phyloP scores from a whole-genome alignment of 2,113 vertebrate species.

The Tretioscincus oriximinensis region DNA sequence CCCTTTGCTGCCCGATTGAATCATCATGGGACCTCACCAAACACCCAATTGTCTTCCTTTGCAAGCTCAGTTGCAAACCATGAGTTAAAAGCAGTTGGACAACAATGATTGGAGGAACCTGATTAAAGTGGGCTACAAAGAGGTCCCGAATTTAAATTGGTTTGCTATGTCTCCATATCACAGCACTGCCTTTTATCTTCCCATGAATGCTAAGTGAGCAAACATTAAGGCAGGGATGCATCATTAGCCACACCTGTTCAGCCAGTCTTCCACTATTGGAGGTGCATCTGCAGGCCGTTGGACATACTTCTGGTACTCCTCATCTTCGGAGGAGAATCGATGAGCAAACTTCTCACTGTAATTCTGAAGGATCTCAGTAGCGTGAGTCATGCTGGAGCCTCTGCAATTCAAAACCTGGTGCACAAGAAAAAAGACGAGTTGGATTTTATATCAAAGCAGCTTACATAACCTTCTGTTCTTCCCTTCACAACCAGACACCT shows the following conservation, averaged over 20 bases:
- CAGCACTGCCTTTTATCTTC: background rate
- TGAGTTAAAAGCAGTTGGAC: background rate
- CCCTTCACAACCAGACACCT: too few relatives aligned
- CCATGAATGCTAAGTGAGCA: background rate
- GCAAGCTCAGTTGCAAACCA: background rate
- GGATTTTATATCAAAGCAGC: too few relatives aligned
- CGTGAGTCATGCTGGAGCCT: conserved; percentile 77
- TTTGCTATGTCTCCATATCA: background rate
- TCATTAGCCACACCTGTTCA: conserved; percentile 76
- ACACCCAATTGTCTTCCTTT: background rate
- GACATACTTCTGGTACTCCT: conserved; percentile 84
- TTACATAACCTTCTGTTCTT: too few relatives aligned
- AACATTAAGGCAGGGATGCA: background rate
- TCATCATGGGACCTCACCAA: too few relatives aligned
- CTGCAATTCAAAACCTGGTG: background rate
- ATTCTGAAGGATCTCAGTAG: conserved; percentile 49
- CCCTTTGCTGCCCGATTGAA: too few relatives aligned
- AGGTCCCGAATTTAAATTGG: background rate
- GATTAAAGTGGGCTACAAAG: background rate
- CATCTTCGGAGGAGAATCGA: conserved; percentile 82
- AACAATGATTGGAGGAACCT: background rate
- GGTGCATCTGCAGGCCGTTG: conserved; percentile 76
- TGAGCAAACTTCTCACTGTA: conserved; percentile 85
- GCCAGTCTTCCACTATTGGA: conserved; percentile 90
- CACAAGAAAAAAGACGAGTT: background rate